These are phyloP conservation scores for Lophura nycthemera DNA, from an alignment of 2,113 vertebrate species.

Conservation along the genomic window DNA sequence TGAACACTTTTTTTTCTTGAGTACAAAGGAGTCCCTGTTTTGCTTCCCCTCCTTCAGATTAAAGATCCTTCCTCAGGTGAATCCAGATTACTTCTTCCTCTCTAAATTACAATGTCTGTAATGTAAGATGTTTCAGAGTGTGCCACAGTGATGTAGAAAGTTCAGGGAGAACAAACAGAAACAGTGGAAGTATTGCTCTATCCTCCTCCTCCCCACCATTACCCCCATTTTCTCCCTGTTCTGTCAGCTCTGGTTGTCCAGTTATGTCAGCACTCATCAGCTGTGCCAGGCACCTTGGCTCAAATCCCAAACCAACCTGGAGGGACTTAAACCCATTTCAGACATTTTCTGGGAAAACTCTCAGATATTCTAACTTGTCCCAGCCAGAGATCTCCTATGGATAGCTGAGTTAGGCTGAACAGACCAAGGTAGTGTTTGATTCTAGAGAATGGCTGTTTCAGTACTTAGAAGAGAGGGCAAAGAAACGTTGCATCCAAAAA, in stretches of 20 bases:
- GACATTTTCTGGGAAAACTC: background rate
- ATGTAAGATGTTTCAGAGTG: background rate
- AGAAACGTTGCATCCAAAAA: background rate
- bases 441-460: background rate
- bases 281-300: background rate
- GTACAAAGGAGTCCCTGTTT: background rate
- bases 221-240: background rate
- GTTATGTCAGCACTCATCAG: background rate
- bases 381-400: background rate
- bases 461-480: background rate
- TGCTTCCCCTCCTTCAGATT: background rate
- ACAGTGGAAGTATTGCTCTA: background rate
- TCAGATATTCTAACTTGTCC: background rate
- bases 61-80: slow-evolving; percentile 4
- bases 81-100: background rate
- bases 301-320: background rate
- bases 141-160: background rate
- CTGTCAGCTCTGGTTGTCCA: background rate
- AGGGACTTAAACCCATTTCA: background rate
- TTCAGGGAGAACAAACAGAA: background rate
- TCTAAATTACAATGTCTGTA: background rate
- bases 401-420: background rate
- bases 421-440: background rate
- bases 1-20: background rate
- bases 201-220: background rate